Conservation (phyloP, 2,888 invertebrate species). For the Cataglyphis rosenhaueri region DNA sequence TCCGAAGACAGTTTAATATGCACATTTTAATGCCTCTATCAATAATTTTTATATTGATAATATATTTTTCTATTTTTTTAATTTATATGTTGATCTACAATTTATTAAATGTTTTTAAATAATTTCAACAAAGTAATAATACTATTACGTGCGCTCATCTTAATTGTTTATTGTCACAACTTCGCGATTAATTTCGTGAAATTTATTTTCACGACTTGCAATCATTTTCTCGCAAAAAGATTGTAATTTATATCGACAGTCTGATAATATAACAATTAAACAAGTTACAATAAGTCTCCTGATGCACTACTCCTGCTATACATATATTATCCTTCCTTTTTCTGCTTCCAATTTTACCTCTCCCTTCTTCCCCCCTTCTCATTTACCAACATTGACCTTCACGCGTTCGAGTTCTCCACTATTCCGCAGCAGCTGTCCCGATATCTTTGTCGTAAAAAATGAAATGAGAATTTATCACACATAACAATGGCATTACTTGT, state of each 20-base stretch:
- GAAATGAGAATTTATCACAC: slow-evolving; percentile 26
- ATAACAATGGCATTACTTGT: slow-evolving; percentile 34
- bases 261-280: neutral
- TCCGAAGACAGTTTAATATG: neutral
- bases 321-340: slow-evolving; percentile 13
- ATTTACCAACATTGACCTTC: slow-evolving; percentile 24
- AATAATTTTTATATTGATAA: neutral
- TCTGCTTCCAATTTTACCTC: neutral
- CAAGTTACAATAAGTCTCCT: neutral
- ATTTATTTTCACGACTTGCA: slow-evolving; percentile 4
- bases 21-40: neutral
- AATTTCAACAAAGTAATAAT: neutral
- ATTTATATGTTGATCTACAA: neutral
- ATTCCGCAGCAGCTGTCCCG: neutral
- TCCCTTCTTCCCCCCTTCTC: neutral
- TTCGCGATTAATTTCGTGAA: slow-evolving; percentile 5
- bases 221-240: neutral
- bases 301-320: neutral
- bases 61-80: no score
- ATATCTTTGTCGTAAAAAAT: slow-evolving; percentile 4
- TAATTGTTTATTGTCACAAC: neutral
- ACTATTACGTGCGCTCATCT: neutral
- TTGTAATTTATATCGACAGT: neutral
- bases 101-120: neutral
- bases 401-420: neutral